phyloP scores from a whole-genome alignment of 1,140 invertebrate species.

The Papilio polyxenes region DNA sequence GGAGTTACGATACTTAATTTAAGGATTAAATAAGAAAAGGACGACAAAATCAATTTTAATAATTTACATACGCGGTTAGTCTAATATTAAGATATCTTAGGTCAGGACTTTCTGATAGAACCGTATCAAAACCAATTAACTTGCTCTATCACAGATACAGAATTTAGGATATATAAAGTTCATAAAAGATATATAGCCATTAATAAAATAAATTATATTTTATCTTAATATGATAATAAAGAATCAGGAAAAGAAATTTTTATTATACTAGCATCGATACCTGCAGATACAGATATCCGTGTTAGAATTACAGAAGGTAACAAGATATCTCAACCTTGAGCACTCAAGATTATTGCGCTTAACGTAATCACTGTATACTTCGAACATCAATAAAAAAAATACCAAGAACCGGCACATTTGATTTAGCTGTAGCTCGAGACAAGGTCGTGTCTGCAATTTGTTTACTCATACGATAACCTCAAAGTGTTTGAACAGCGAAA shows the following conservation, averaged over 20 bases:
- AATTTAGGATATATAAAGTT: too few relatives aligned
- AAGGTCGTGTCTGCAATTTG: slow-evolving; percentile 8
- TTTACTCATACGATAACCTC: slow-evolving; percentile 22
- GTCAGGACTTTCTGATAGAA: too few relatives aligned
- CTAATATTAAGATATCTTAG: too few relatives aligned
- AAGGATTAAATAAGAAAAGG: too few relatives aligned
- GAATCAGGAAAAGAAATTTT: slow-evolving; percentile 19
- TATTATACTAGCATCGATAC: slow-evolving; percentile 8
- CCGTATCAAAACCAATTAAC: too few relatives aligned
- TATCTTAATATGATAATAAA: not conserved
- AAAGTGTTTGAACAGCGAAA: slow-evolving; percentile 23
- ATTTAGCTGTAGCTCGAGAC: slow-evolving; percentile 18
- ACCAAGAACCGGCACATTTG: slow-evolving; percentile 19
- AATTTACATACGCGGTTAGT: too few relatives aligned
- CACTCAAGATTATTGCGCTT: slow-evolving; percentile 22
- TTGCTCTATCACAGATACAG: too few relatives aligned
- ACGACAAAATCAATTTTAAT: too few relatives aligned
- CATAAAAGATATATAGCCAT: too few relatives aligned
- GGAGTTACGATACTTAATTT: too few relatives aligned
- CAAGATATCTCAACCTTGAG: slow-evolving; percentile 32
- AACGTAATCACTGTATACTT: slow-evolving; percentile 25
- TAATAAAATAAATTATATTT: too few relatives aligned
- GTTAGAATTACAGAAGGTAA: slow-evolving; percentile 27
- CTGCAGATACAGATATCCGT: not conserved
- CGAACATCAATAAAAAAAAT: slow-evolving; percentile 34